phyloP scores from a whole-genome alignment of 1,140 invertebrate species.

The Acyrthosiphon pisum region DNA sequence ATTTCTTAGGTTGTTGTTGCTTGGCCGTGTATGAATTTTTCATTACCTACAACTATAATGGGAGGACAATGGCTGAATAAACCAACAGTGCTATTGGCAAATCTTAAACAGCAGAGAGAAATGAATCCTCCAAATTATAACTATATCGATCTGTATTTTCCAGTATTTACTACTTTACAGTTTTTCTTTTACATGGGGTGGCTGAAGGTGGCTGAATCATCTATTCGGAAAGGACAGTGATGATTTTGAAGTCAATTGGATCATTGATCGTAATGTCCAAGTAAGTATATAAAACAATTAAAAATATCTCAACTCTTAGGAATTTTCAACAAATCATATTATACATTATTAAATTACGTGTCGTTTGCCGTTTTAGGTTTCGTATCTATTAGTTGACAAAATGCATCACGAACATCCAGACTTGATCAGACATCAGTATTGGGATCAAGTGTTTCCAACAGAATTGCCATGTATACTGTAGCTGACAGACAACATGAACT shows the following conservation, averaged over 20 bases:
- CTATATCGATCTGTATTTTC: conserved; percentile 82
- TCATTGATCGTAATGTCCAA: conserved; percentile 86
- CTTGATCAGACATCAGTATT: conserved; percentile 85
- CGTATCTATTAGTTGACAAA: conserved; percentile 89
- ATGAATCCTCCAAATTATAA: conserved; percentile 60
- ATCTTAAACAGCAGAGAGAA: conserved; percentile 62
- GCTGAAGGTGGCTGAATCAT: conserved; percentile 88
- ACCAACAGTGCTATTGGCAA: background rate
- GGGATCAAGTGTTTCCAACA: conserved; percentile 85
- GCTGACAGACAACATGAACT: conserved; percentile 79
- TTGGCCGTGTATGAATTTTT: conserved; percentile 92
- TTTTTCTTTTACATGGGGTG: conserved; percentile 93
- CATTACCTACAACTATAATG: conserved; percentile 78
- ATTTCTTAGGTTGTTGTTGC: conserved; percentile 79
- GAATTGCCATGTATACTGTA: conserved; percentile 85
- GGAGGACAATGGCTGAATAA: conserved; percentile 79
- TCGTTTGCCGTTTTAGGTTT: conserved; percentile 69
- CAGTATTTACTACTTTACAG: conserved; percentile 83
- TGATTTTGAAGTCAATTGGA: conserved; percentile 84
- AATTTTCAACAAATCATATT: background rate
- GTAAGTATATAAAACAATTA: conserved; percentile 66
- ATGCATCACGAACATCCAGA: conserved; percentile 92
- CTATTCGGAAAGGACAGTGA: conserved; percentile 93
- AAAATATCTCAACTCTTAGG: background rate
- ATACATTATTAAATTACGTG: background rate